These are phyloP conservation scores for Diplodus sargus DNA, from an alignment of 2,797 vertebrate species.

Conservation along the genomic window DNA sequence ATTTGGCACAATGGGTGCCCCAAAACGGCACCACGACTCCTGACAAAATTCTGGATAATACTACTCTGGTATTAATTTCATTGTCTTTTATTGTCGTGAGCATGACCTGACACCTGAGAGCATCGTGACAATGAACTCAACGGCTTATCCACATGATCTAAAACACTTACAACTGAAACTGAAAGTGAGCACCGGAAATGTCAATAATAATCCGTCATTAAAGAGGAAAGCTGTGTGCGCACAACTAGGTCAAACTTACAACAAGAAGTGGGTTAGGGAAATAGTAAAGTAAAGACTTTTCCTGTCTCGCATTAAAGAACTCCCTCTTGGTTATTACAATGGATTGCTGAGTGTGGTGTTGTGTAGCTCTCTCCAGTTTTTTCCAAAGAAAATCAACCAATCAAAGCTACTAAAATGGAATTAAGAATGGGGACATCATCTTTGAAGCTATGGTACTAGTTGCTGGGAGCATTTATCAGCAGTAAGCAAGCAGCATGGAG, in stretches of 20 bases:
- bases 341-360: no score
- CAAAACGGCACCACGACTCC: neutral
- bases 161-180: neutral
- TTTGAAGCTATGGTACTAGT: no score
- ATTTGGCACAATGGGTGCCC: constrained; percentile 1
- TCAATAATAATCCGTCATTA: neutral
- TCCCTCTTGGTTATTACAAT: no score
- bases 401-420: neutral
- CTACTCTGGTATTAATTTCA: neutral
- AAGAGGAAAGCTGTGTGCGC: neutral
- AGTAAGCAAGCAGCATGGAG: constrained; percentile 39
- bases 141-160: neutral
- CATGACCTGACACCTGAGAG: neutral
- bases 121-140: neutral
- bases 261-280: neutral
- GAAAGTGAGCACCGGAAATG: neutral
- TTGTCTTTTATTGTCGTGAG: neutral
- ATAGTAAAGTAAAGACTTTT: no score
- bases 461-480: no score
- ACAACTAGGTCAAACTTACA: neutral
- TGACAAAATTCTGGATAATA: neutral
- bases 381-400: neutral
- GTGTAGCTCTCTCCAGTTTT: neutral
- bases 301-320: no score
- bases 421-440: neutral